Evolutionary conservation across 2,888 invertebrate species (phyloP).

Genomic region (Cloeon dipterum): DNA sequence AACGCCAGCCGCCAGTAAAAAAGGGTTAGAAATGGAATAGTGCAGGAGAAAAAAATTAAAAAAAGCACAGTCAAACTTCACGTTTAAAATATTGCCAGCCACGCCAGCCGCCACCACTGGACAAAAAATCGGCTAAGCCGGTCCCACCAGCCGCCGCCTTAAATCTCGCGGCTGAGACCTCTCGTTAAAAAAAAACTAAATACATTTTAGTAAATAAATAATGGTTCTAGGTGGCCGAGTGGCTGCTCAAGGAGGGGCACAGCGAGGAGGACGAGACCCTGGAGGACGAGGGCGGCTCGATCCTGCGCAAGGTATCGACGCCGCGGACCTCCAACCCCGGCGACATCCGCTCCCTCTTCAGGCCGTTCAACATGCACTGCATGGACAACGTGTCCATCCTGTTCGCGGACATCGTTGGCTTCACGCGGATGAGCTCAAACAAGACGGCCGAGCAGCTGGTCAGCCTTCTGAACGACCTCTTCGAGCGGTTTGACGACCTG

Average conservation of each 20-base stretch:
- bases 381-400: constrained; percentile 93
- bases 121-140: too few relatives aligned
- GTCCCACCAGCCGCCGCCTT: too few relatives aligned
- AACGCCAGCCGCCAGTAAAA: too few relatives aligned
- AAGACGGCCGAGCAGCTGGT: constrained; percentile 92
- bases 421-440: constrained; percentile 90
- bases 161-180: too few relatives aligned
- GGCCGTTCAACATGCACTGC: constrained; percentile 91
- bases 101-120: too few relatives aligned
- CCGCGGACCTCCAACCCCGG: constrained; percentile 11
- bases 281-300: constrained; percentile 17
- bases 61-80: too few relatives aligned
- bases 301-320: constrained; percentile 8
- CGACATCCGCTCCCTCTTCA: constrained; percentile 61
- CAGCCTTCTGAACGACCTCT: constrained; percentile 83
- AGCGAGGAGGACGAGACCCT: constrained; percentile 22
- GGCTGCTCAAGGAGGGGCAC: constrained; percentile 48
- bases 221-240: constrained; percentile 73
- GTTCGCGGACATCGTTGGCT: constrained; percentile 95
- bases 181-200: too few relatives aligned
- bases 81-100: too few relatives aligned
- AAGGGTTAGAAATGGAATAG: too few relatives aligned
- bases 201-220: too few relatives aligned
- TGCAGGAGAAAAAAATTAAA: too few relatives aligned
- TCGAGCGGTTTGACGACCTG: constrained; percentile 82